Conservation (phyloP, 1,140 invertebrate species). For the Mylabris phalerata region DNA sequence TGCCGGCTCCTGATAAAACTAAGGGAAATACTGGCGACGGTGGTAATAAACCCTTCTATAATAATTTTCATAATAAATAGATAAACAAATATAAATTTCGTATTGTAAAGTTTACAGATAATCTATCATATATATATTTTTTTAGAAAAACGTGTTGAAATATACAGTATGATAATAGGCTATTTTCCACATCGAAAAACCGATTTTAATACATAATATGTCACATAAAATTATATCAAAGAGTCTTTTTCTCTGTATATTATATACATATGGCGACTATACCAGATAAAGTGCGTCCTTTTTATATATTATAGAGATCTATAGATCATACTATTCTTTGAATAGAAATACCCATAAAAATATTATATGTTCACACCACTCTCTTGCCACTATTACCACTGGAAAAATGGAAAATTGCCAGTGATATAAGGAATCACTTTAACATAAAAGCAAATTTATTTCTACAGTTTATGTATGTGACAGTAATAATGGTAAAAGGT, state of each 20-base stretch:
- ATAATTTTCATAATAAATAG: not conserved
- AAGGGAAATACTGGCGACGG: conserved; percentile 6
- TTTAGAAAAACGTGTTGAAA: conserved; percentile 16
- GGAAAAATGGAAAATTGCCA: not conserved
- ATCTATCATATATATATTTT: conserved; percentile 17
- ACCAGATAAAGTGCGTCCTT: conserved; percentile 32
- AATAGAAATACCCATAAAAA: conserved; percentile 39
- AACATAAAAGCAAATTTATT: conserved; percentile 25
- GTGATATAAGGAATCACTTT: conserved; percentile 23
- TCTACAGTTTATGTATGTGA: conserved; percentile 4
- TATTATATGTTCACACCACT: conserved; percentile 24
- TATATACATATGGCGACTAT: conserved; percentile 28
- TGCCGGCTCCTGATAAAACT: conserved; percentile 22
- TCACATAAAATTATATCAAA: conserved; percentile 36
- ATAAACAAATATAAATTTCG: not conserved
- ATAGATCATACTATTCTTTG: conserved; percentile 35
- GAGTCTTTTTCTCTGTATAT: conserved; percentile 23
- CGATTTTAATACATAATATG: conserved; percentile 37
- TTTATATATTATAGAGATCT: conserved; percentile 35
- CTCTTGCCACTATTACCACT: not conserved
- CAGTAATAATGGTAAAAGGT: conserved; percentile 4
- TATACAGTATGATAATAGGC: conserved; percentile 33
- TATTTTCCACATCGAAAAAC: conserved; percentile 33
- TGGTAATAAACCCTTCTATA: not conserved
- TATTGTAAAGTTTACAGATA: conserved; percentile 8